These are phyloP conservation scores for Synergus japonicus DNA, from an alignment of 2,888 invertebrate genomes.

Conservation along the genomic window DNA sequence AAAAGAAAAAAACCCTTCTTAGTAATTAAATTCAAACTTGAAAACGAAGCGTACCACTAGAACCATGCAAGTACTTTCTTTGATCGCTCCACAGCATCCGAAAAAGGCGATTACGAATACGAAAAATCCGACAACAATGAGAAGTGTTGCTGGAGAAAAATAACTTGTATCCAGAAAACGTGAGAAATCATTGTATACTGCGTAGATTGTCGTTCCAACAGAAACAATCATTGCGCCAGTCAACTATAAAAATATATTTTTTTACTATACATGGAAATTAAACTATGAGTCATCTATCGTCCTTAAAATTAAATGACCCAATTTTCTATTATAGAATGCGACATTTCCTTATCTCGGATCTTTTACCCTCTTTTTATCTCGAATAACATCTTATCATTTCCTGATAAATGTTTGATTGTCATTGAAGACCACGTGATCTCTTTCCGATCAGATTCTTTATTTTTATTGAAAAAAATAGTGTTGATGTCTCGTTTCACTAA, in stretches of 20 bases:
- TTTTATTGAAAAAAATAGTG: not conserved
- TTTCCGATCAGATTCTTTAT: not conserved
- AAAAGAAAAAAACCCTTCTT: no score
- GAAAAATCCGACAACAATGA: slow-evolving; percentile 87
- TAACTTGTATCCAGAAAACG: slow-evolving; percentile 81
- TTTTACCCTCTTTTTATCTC: not conserved
- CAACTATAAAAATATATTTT: slow-evolving; percentile 78
- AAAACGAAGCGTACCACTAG: slow-evolving; percentile 78
- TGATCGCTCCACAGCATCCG: slow-evolving; percentile 90
- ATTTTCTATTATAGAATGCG: not conserved
- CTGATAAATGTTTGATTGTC: slow-evolving; percentile 17
- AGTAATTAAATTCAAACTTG: not conserved
- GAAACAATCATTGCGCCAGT: slow-evolving; percentile 84
- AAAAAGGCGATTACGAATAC: slow-evolving; percentile 87
- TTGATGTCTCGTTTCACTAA: not conserved
- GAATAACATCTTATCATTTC: slow-evolving; percentile 14
- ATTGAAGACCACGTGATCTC: not conserved
- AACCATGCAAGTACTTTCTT: slow-evolving; percentile 86
- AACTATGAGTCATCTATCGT: not conserved
- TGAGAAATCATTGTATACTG: slow-evolving; percentile 81
- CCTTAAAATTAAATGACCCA: not conserved
- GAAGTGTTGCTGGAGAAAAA: slow-evolving; percentile 86
- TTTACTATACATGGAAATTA: not conserved
- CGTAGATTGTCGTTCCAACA: slow-evolving; percentile 82
- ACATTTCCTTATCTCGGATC: not conserved